Conservation (phyloP, 2,888 invertebrate genomes). For the Portevinia maculata region DNA sequence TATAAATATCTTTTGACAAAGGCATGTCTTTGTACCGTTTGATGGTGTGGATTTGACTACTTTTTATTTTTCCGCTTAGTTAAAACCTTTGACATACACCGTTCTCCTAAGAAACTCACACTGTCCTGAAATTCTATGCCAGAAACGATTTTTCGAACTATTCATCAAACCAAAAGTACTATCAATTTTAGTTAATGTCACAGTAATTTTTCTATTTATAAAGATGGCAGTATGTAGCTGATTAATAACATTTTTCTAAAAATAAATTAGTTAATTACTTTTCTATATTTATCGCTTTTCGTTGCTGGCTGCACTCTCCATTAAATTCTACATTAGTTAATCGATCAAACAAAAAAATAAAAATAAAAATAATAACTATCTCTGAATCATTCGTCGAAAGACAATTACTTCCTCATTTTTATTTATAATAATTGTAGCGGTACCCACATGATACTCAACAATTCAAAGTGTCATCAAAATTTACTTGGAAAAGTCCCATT, state of each 20-base stretch:
- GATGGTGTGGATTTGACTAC: too few species aligned
- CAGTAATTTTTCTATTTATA: background rate
- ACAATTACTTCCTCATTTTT: background rate
- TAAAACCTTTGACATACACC: too few species aligned
- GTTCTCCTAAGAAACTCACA: too few species aligned
- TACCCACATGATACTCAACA: constrained; percentile 4
- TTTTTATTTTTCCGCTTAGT: too few species aligned
- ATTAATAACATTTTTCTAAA: background rate
- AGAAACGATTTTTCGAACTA: too few species aligned
- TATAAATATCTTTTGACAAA: too few species aligned
- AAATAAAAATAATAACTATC: background rate
- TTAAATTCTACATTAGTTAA: background rate
- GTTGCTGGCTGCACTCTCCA: constrained; percentile 9
- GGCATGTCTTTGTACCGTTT: too few species aligned
- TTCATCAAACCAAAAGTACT: background rate
- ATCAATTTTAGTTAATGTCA: background rate
- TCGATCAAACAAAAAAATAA: background rate
- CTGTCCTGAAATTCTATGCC: too few species aligned
- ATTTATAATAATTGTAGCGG: constrained; percentile 3
- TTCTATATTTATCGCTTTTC: background rate
- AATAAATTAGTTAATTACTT: background rate
- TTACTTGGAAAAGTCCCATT: background rate
- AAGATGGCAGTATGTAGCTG: background rate
- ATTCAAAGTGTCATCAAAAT: background rate
- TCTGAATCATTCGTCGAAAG: constrained; percentile 21